A percentile compares a stretch with the other conserved stretches of the same genome.
Evolutionary conservation across 2,797 vertebrate genomes (phyloP).

Genomic region (Corythornis leucogaster): DNA sequence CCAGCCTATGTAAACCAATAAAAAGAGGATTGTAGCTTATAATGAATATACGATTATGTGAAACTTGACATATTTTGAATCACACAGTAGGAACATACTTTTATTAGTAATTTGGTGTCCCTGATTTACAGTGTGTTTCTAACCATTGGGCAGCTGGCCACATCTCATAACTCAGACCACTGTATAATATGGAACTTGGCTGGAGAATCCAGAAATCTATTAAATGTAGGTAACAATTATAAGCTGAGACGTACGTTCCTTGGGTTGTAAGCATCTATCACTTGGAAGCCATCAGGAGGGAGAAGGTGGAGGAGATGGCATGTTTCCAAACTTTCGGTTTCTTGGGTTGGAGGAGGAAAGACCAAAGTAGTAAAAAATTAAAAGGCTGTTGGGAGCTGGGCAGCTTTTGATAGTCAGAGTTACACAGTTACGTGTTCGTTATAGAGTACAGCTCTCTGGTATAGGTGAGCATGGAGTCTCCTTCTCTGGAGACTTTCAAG

Average conservation of each 20-base stretch:
- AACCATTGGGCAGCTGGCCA: conserved; percentile 66
- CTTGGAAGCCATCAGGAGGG: neutral
- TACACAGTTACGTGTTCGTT: fast-evolving
- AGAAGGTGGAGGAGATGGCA: neutral
- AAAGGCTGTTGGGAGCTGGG: neutral
- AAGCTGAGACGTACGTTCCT: neutral
- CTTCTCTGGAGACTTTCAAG: too few species aligned
- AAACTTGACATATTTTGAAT: conserved; percentile 70
- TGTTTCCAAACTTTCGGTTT: neutral
- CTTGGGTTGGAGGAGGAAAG: neutral
- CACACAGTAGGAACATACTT: conserved; percentile 73
- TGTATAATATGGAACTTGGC: conserved; percentile 33
- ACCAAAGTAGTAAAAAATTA: neutral
- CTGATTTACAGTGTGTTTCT: conserved; percentile 76
- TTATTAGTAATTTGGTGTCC: conserved; percentile 74
- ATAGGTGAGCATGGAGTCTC: neutral
- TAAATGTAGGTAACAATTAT: conserved; percentile 19
- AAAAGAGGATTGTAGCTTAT: conserved; percentile 71
- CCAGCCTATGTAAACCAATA: conserved; percentile 75
- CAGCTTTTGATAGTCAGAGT: neutral
- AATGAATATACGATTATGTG: conserved; percentile 70
- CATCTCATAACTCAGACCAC: conserved; percentile 56
- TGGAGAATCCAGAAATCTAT: conserved; percentile 48
- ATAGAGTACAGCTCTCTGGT: neutral
- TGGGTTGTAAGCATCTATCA: neutral